Conservation (phyloP, 2,113 vertebrate species). For the Amblyopsis rosae region DNA sequence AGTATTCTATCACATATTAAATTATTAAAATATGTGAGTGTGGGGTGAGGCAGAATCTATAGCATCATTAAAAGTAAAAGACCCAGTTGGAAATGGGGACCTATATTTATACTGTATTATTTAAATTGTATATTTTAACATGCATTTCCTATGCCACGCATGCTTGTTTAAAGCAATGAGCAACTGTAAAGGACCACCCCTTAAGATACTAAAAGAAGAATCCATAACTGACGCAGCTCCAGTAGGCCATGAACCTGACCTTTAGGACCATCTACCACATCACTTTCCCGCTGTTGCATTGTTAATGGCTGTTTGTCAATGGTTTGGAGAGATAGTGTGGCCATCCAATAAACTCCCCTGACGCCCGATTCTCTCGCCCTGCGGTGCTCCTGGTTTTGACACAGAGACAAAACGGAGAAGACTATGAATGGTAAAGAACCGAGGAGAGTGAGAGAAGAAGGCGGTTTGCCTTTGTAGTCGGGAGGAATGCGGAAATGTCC, state of each 20-base stretch:
- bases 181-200: constrained; percentile 54
- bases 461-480: constrained; percentile 96
- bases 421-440: constrained; percentile 84
- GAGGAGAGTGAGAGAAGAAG: constrained; percentile 87
- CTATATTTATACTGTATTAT: background rate
- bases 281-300: constrained; percentile 51
- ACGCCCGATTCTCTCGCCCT: constrained; percentile 51
- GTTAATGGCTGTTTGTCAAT: constrained; percentile 45
- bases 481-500: constrained; percentile 99
- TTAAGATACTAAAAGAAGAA: background rate
- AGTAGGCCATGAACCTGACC: constrained; percentile 75
- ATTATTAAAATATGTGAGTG: background rate
- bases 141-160: background rate
- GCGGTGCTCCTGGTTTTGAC: constrained; percentile 76
- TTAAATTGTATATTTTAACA: background rate
- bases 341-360: constrained; percentile 59
- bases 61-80: no score
- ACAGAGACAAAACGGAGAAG: constrained; percentile 84
- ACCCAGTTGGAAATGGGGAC: no score
- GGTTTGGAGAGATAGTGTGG: constrained; percentile 61
- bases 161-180: background rate
- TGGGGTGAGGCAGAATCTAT: no score
- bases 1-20: no score
- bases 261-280: constrained; percentile 53
- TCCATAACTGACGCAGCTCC: constrained; percentile 51